Base-by-base conservation (phyloP, 2,888 invertebrate species). In the Eurytoma adleriae region DNA sequence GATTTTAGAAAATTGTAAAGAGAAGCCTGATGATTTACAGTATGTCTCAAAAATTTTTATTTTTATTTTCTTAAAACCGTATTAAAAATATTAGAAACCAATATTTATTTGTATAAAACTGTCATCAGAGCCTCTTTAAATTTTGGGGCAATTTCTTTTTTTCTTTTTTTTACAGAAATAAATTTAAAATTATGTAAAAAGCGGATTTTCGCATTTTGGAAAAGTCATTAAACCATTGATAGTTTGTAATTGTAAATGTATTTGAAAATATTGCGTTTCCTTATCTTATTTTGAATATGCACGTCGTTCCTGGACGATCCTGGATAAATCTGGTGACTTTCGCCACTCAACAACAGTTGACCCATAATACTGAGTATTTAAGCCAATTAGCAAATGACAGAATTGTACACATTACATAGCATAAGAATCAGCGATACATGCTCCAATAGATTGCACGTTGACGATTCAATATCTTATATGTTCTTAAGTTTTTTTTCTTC, bases 381-480 rank as follows among this genome's bases (percentile, higher is more conserved):
- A 87, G 87, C 89, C 87, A 89, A 90, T 89, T 89, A 89, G 88
- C 87, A 87, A 87, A 88, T 87, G 88, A 89, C 88, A 88, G 86
- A 89, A 87, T 87, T 88, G 89, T 89, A 89, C 88, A 90, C 89
- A 89, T 89, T 89, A 88, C 86, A 89, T 90, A 89, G 88, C 82
- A 84, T 89, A 90, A 90, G 88, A 85, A 83, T 87, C 86, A 85
- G 86, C 85, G 86, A 85, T 86, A 86, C 87, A 87, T 88, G 88
- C 89, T 89, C 86, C 87, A 86, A 83, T 80, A 83, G 83, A 84
- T 86, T 84, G 79, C 82, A 70, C 59, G 75, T 81, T 76, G 68
- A 73, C 54, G 54, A 72, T 74, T 71, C 71, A 24, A 24, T 24
- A 24, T 66, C 67, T 69, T 70, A 68, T 70, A 68, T 80, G 67